Percentiles rank a stretch among this genome's conserved stretches.
These are phyloP conservation scores for Coenobita brevimanus DNA, from an alignment of 1,140 invertebrate genomes.

Conservation along the genomic window DNA sequence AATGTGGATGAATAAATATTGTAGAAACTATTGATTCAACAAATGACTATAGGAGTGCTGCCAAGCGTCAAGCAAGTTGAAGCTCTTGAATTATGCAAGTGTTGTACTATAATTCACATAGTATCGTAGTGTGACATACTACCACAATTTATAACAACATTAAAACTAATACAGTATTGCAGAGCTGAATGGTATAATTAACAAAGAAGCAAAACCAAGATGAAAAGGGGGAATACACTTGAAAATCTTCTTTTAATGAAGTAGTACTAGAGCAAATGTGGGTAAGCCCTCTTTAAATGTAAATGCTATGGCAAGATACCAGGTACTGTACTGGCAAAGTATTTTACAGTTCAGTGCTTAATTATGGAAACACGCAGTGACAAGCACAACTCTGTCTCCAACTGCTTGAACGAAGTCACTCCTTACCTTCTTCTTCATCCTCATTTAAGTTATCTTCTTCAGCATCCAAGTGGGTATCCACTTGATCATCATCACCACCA, in stretches of 20 bases:
- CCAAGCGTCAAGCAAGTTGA: too few relatives aligned
- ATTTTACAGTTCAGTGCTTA: background rate
- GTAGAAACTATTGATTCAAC: too few relatives aligned
- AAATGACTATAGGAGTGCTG: too few relatives aligned
- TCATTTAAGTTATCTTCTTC: slow-evolving; percentile 3
- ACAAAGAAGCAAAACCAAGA: background rate
- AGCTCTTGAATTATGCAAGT: too few relatives aligned
- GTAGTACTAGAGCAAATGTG: background rate
- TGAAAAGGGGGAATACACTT: background rate
- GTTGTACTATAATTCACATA: too few relatives aligned
- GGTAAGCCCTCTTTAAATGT: background rate
- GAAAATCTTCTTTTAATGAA: background rate
- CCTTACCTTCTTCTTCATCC: slow-evolving; percentile 11
- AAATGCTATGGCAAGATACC: background rate
- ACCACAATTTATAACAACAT: too few relatives aligned
- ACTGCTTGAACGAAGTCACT: background rate
- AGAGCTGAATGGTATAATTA: background rate
- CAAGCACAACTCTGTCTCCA: background rate
- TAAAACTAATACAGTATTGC: too few relatives aligned
- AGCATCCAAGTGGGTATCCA: background rate
- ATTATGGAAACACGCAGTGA: background rate
- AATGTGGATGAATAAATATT: too few relatives aligned
- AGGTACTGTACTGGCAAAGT: background rate
- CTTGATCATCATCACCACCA: background rate
- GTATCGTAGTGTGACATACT: too few relatives aligned